Base-by-base conservation (phyloP, 2,888 invertebrate species). In the Epistrophe grossulariae region DNA sequence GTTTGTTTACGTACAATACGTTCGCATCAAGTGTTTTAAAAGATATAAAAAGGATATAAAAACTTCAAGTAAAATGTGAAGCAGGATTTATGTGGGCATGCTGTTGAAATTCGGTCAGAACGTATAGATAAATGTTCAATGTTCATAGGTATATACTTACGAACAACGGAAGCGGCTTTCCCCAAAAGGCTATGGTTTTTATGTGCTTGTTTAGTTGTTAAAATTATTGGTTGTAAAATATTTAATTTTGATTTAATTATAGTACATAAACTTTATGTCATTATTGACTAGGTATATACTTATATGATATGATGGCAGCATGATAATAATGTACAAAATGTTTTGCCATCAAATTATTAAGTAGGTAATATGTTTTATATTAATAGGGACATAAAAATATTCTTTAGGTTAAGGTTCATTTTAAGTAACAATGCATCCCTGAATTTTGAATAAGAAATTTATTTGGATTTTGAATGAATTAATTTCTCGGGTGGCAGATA, bases 1-100 rank as follows among this genome's bases (percentile, higher is more conserved):
- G 71, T 79, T 79, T 83, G 76, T 81, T 81, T 84, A 81, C 52
- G 70, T 70, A 52, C 35, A 68, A 35, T 55, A 55, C 79, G 82
- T 74, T 72, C 87, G 77, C 84, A 88, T 88, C 79, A 84, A 84
- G 88, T 88, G 84, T 84, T 88, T 88, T 84, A 88, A 88, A 80
- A 88, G 84, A 88, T 70, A 88, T 88, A 88, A 88, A 88, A 88
- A 88, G 84, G 88, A 84, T 88, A 88, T 88, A 88, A 88, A 84
- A 88, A 76, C 83, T 79, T 84, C 82, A 83, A 85, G 79, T 60
- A 35, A 82, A 70, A 50, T 78, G 38, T 38, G 74, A 79, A 71
- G 78, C 79, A 66, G 87, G 76, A 87, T 87, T 87, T 83, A 87
- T 79, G 83, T 50, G 76, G 48, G 76, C 72, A 68, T 62, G 74